Conservation (phyloP, 2,113 vertebrate species). For the Oncorhynchus kisutch region DNA sequence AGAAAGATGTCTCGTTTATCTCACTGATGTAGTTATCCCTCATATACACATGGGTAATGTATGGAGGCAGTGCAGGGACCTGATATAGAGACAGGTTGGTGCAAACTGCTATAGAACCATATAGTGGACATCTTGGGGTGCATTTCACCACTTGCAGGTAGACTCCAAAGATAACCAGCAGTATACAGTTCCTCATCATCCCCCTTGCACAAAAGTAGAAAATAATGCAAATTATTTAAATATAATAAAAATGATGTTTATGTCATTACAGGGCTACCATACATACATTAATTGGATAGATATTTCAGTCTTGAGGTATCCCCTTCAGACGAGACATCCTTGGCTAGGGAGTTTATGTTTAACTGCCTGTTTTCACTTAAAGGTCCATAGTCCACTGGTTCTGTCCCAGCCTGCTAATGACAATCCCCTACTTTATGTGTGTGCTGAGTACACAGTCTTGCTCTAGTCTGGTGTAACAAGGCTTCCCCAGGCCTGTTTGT, state of each 20-base stretch:
- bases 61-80: constrained; percentile 73
- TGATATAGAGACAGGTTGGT: constrained; percentile 34
- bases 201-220: constrained; percentile 39
- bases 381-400: not conserved
- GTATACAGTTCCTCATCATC: constrained; percentile 2
- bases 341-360: not conserved
- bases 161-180: not conserved
- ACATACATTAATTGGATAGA: no score
- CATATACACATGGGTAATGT: constrained; percentile 70
- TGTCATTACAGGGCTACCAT: not conserved
- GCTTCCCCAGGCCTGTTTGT: not conserved
- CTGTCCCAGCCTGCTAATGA: not conserved
- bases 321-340: not conserved
- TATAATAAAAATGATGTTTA: not conserved
- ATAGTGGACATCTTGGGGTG: constrained; percentile 55
- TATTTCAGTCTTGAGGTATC: not conserved
- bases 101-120: constrained; percentile 50
- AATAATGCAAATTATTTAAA: not conserved
- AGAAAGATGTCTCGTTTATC: constrained; percentile 74
- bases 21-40: constrained; percentile 71
- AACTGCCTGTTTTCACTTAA: not conserved
- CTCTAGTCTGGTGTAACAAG: not conserved
- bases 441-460: not conserved
- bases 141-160: constrained; percentile 42
- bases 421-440: not conserved